phyloP scores from a whole-genome alignment of 2,888 invertebrate species.

The Nycteola revayana region DNA sequence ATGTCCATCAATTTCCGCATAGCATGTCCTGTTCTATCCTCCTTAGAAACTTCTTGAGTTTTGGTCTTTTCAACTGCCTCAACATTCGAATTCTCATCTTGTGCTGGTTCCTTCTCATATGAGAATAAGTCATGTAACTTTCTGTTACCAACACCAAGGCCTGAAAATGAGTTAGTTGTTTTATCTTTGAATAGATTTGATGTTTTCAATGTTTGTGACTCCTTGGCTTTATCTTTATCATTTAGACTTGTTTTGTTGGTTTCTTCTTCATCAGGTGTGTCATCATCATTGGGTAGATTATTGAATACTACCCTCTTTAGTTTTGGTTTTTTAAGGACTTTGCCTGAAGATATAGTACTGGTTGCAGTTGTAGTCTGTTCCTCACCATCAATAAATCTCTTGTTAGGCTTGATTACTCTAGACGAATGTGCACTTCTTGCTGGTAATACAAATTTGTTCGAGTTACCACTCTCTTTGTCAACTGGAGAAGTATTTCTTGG shows the following conservation, averaged over 20 bases:
- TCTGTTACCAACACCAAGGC: slow-evolving; percentile 49
- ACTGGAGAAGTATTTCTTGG: slow-evolving; percentile 65
- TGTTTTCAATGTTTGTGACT: slow-evolving; percentile 50
- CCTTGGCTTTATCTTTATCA: slow-evolving; percentile 61
- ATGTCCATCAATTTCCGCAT: slow-evolving; percentile 75
- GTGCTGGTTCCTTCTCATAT: slow-evolving; percentile 65
- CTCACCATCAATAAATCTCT: slow-evolving; percentile 88
- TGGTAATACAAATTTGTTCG: slow-evolving; percentile 88
- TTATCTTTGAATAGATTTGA: slow-evolving; percentile 73
- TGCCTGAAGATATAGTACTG: slow-evolving; percentile 53
- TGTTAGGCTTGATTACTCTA: slow-evolving; percentile 93
- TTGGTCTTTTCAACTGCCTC: slow-evolving; percentile 61
- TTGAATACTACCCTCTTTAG: slow-evolving; percentile 72
- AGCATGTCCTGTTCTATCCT: slow-evolving; percentile 70
- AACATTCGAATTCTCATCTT: slow-evolving; percentile 68
- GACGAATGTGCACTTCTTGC: slow-evolving; percentile 92
- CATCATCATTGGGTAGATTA: slow-evolving; percentile 62
- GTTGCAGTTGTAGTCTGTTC: slow-evolving; percentile 62
- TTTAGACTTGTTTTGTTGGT: slow-evolving; percentile 50
- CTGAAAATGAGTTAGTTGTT: slow-evolving; percentile 66
- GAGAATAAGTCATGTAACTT: slow-evolving; percentile 67
- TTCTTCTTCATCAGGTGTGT: slow-evolving; percentile 54
- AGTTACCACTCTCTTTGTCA: slow-evolving; percentile 56
- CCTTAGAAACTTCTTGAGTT: slow-evolving; percentile 54
- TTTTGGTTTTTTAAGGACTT: slow-evolving; percentile 76